These are phyloP conservation scores for Alauda arvensis DNA, from an alignment of 2,797 vertebrate species.

Conservation along the genomic window DNA sequence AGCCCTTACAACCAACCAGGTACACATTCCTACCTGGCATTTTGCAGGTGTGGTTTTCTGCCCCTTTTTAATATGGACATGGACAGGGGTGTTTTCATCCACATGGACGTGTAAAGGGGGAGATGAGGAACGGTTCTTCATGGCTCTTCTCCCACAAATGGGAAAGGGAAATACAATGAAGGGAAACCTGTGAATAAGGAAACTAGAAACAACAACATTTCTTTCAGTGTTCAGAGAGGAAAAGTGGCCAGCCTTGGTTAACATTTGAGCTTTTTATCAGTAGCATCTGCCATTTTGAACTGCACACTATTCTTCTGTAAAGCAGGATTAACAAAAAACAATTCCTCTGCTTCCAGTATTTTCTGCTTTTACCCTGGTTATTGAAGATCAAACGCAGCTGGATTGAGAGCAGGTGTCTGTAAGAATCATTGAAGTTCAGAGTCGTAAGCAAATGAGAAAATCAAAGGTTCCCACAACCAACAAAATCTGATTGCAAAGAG, in stretches of 20 bases:
- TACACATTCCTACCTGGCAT: slow-evolving; percentile 77
- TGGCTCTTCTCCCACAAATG: slow-evolving; percentile 77
- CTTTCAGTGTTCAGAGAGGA: slow-evolving; percentile 25
- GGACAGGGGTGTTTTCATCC: slow-evolving; percentile 85
- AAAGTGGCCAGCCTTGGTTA: slow-evolving; percentile 5
- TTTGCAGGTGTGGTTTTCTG: slow-evolving; percentile 74
- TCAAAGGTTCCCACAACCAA: not conserved
- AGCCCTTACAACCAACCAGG: slow-evolving; percentile 4
- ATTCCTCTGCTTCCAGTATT: not conserved
- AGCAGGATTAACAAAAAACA: not conserved
- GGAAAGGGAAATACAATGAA: slow-evolving; percentile 63
- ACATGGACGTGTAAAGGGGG: slow-evolving; percentile 91
- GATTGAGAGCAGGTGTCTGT: not conserved
- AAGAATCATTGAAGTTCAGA: not conserved
- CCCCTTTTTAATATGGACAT: slow-evolving; percentile 89
- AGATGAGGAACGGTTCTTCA: slow-evolving; percentile 82
- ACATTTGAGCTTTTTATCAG: not conserved
- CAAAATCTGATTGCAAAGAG: not conserved
- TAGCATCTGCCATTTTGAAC: slow-evolving; percentile 12
- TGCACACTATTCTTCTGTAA: not conserved
- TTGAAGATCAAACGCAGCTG: not conserved
- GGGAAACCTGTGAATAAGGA: slow-evolving; percentile 73
- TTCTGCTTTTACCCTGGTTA: not conserved
- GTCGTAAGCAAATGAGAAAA: not conserved
- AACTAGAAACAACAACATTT: slow-evolving; percentile 67